Conservation (phyloP, 2,888 invertebrate species). For the Cancer borealis region DNA sequence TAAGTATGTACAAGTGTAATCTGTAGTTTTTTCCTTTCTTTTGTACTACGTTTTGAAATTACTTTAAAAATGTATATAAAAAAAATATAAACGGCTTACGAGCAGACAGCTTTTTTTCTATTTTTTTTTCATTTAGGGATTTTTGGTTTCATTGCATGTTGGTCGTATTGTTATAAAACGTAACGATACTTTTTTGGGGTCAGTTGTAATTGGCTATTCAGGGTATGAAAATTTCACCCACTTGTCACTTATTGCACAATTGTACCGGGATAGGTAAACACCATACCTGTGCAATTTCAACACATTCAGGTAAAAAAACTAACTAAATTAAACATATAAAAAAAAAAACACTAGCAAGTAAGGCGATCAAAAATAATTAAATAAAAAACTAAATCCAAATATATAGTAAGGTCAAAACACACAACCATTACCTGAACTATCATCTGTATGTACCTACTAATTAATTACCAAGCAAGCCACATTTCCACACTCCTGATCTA, state of each 20-base stretch:
- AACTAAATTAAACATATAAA: neutral
- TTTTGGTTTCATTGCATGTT: neutral
- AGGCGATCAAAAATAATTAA: neutral
- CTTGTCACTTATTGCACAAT: neutral
- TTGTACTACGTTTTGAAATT: too few relatives aligned
- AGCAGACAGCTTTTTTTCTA: neutral
- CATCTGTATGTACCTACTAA: neutral
- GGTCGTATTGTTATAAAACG: too few relatives aligned
- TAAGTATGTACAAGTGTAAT: too few relatives aligned
- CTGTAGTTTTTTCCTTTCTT: too few relatives aligned
- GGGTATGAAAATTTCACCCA: neutral
- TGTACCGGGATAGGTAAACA: neutral
- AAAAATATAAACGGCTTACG: too few relatives aligned
- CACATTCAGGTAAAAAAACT: neutral
- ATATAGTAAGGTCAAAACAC: neutral
- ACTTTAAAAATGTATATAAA: neutral
- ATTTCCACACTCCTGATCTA: neutral
- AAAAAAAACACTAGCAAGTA: neutral
- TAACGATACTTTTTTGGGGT: neutral
- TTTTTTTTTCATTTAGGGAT: neutral
- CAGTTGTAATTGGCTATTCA: neutral
- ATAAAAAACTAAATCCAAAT: neutral
- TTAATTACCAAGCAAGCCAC: neutral
- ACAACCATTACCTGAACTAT: neutral
- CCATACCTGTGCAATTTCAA: neutral